Evolutionary conservation across 2,888 invertebrate genomes (phyloP).

Genomic region (Alsophila aescularia): DNA sequence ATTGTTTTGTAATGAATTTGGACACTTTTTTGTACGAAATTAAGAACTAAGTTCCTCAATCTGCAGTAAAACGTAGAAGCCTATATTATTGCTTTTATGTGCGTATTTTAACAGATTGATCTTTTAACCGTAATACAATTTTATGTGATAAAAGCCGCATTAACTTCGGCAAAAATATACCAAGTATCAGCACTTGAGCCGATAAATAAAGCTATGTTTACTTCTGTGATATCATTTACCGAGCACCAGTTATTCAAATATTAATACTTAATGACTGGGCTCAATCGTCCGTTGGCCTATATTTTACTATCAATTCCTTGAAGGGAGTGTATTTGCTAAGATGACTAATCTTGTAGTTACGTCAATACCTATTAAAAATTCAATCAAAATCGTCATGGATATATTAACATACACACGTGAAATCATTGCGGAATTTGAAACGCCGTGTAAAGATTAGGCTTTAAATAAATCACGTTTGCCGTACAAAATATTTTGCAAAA

Average conservation of each 20-base stretch:
- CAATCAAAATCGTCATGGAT: neutral
- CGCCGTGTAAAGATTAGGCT: no score
- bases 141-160: slow-evolving; percentile 14
- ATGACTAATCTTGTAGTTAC: slow-evolving; percentile 16
- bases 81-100: no score
- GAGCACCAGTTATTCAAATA: slow-evolving; percentile 17
- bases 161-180: slow-evolving; percentile 15
- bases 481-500: no score
- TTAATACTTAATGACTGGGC: slow-evolving; percentile 23
- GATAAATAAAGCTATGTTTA: slow-evolving; percentile 24
- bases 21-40: no score
- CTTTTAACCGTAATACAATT: slow-evolving; percentile 14
- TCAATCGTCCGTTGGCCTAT: slow-evolving; percentile 22
- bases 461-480: no score
- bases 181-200: slow-evolving; percentile 18
- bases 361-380: slow-evolving; percentile 14
- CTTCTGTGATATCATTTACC: slow-evolving; percentile 24
- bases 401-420: neutral
- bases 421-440: neutral
- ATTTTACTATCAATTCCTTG: slow-evolving; percentile 22
- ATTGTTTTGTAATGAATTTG: no score
- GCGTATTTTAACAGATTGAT: neutral
- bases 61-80: no score
- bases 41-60: no score
- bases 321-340: slow-evolving; percentile 22